Evolutionary conservation across 2,888 invertebrate species (phyloP).

Genomic region (Pogonocherus hispidulus): DNA sequence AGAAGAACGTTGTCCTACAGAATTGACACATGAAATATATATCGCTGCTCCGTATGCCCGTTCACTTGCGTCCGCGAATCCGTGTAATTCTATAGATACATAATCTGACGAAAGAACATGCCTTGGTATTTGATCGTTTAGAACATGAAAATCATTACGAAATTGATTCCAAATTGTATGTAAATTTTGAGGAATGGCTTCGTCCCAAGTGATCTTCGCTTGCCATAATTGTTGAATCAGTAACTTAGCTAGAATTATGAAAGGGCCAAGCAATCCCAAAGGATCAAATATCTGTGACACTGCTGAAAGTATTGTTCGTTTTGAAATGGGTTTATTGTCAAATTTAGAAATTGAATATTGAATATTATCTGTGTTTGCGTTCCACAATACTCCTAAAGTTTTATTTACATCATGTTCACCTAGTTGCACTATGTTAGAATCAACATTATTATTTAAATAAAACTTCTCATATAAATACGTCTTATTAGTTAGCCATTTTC

Average conservation of each 20-base stretch:
- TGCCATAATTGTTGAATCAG: conserved; percentile 37
- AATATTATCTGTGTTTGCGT: conserved; percentile 22
- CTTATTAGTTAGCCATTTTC: conserved; percentile 38
- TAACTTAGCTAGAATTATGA: conserved; percentile 37
- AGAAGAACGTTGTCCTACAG: not conserved
- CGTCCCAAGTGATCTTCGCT: conserved; percentile 34
- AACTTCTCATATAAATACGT: conserved; percentile 28
- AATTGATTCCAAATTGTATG: conserved; percentile 26
- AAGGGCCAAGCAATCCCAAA: conserved; percentile 33
- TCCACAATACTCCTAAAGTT: conserved; percentile 39
- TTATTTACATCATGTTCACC: no score
- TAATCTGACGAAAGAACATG: conserved; percentile 7
- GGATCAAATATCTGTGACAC: conserved; percentile 43
- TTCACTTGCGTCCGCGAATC: conserved; percentile 34
- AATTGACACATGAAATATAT: conserved; percentile 23
- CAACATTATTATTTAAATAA: no score
- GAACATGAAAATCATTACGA: conserved; percentile 18
- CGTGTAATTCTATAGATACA: conserved; percentile 29
- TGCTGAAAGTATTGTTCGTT: conserved; percentile 35
- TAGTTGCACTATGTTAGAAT: no score
- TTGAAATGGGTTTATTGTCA: conserved; percentile 28
- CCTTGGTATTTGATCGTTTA: conserved; percentile 33
- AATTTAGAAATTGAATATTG: conserved; percentile 28
- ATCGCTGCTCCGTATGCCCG: conserved; percentile 34
- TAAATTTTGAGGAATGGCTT: conserved; percentile 20